phyloP scores from a whole-genome alignment of 2,113 vertebrate genomes.

The Fregetta grallaria region DNA sequence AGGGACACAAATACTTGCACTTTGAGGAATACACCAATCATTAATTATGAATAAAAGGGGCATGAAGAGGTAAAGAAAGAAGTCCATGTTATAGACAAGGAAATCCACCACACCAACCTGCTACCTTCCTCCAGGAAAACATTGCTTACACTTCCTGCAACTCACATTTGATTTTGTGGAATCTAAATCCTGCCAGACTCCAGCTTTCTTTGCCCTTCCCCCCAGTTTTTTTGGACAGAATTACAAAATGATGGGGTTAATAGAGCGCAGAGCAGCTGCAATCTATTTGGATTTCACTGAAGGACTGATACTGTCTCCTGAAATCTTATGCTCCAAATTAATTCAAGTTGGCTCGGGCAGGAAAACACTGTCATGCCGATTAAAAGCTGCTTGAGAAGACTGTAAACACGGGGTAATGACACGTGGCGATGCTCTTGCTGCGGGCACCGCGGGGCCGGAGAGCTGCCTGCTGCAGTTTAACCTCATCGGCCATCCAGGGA shows the following conservation, averaged over 20 bases:
- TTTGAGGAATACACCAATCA: background rate
- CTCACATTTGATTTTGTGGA: background rate
- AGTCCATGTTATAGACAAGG: background rate
- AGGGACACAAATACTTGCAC: background rate
- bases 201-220: background rate
- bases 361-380: background rate
- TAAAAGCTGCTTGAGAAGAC: background rate
- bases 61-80: background rate
- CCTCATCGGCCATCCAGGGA: rapidly evolving
- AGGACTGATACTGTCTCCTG: background rate
- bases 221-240: background rate
- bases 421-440: rapidly evolving
- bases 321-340: constrained; percentile 9
- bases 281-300: constrained; percentile 10
- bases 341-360: background rate
- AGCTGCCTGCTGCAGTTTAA: background rate
- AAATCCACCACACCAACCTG: background rate
- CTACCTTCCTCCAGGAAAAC: background rate
- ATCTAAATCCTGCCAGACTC: background rate
- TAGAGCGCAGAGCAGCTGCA: background rate
- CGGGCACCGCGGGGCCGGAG: rapidly evolving
- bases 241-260: constrained; percentile 15
- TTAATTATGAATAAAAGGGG: background rate
- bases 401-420: background rate
- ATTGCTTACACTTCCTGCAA: background rate